Evolutionary conservation across 2,797 vertebrate genomes (phyloP).

Genomic region (Sternarchorhynchus goeldii): DNA sequence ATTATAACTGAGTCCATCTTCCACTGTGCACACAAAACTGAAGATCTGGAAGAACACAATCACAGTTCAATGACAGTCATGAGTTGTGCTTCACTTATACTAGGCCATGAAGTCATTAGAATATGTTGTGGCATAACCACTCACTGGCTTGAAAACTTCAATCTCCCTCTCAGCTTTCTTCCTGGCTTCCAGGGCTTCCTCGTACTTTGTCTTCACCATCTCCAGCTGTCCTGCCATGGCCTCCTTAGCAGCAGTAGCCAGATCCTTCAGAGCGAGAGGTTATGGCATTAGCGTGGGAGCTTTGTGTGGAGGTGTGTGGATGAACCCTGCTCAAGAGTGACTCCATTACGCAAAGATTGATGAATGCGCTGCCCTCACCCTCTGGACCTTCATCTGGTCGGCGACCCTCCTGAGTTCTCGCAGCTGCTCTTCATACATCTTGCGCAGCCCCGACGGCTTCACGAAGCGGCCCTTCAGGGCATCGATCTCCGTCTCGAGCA

Average conservation of each 20-base stretch:
- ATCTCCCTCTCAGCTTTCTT: constrained; percentile 75
- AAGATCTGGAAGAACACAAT: not conserved
- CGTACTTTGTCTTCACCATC: constrained; percentile 71
- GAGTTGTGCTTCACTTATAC: not conserved
- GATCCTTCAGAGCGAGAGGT: constrained; percentile 62
- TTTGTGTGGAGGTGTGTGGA: too few relatives aligned
- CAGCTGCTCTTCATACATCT: constrained; percentile 72
- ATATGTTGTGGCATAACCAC: constrained; percentile 18
- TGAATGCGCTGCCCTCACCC: constrained; percentile 61
- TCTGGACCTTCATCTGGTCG: constrained; percentile 71
- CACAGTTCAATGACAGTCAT: not conserved
- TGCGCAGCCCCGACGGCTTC: constrained; percentile 67
- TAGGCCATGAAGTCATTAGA: too few relatives aligned
- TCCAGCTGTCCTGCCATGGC: constrained; percentile 71
- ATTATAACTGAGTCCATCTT: too few relatives aligned
- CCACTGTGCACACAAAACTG: too few relatives aligned
- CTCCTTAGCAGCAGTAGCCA: constrained; percentile 70
- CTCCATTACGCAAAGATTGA: constrained; percentile 11
- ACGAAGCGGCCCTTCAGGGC: constrained; percentile 63
- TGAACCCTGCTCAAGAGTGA: not conserved
- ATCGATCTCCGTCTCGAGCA: constrained; percentile 69
- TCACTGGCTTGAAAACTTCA: constrained; percentile 77
- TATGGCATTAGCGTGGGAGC: not conserved
- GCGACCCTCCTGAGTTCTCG: constrained; percentile 68
- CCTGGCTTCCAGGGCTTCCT: constrained; percentile 72